phyloP scores from a whole-genome alignment of 2,888 invertebrate species.

The Xestia ashworthii region DNA sequence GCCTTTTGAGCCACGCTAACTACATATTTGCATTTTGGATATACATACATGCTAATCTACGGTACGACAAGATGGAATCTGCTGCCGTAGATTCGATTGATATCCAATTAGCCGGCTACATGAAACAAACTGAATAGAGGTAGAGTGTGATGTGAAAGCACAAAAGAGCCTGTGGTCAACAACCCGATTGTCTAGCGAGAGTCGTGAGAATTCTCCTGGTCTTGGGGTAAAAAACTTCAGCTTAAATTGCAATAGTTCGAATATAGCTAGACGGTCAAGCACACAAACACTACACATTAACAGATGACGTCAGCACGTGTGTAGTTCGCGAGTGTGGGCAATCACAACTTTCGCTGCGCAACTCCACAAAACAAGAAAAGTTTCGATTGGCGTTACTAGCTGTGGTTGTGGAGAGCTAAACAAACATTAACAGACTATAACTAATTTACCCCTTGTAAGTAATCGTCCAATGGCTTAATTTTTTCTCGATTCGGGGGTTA shows the following conservation, averaged over 20 bases:
- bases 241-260: not conserved
- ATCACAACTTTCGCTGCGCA: conserved; percentile 16
- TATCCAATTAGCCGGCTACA: not conserved
- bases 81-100: not conserved
- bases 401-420: conserved; percentile 9
- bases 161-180: not conserved
- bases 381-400: conserved; percentile 19
- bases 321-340: not conserved
- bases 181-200: not conserved
- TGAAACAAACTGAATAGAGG: not conserved
- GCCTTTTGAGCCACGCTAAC: too few species aligned
- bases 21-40: too few species aligned
- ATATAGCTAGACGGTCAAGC: not conserved
- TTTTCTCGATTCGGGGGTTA: not conserved
- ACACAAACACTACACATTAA: not conserved
- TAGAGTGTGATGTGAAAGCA: not conserved
- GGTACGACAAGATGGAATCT: not conserved
- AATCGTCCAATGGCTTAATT: not conserved
- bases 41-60: not conserved
- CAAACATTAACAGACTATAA: not conserved
- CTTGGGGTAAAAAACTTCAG: not conserved
- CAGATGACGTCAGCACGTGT: not conserved
- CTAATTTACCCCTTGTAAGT: not conserved
- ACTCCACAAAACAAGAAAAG: conserved; percentile 38
- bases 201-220: not conserved